Evolutionary conservation across 2,888 invertebrate species (phyloP), one percentile per base, ranked within the genome.

Genomic region (Rhorus exstirpatorius): DNA sequence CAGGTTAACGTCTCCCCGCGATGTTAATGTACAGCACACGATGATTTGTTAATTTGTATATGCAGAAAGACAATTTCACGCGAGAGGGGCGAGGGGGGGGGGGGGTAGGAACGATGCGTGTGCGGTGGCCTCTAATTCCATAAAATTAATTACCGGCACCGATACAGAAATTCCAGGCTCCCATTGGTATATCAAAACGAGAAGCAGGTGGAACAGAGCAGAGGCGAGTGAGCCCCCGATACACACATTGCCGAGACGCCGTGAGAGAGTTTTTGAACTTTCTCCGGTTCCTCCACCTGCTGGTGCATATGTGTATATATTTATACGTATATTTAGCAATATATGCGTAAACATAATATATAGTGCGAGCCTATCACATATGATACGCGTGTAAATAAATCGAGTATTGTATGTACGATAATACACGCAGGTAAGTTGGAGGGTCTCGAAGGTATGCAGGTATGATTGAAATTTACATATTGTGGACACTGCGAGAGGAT

Each of bases 251-350:
- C 41, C 53, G 58, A 70, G 53, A 55, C 49, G 24, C 60, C 72
- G 61, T 65, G 79, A 78, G 79, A 82, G 82, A 58, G 79, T n/a
- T n/a, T 78, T 63, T 49, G 55, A 82, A 82, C 82, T 82, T 82
- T 82, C 82, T 79, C 82, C 31, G 72, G 51, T 51, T n/a, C 61
- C 41, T 79, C 24, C 82, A 79, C 70, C 63, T 68, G 81, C 51
- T n/a, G n/a, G n/a, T n/a, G 4, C 38, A 21, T 14, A 60, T 60
- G 8, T 38, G 8, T 17, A 8, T 1, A 14, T 46, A 4, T 53
- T 8, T 35, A 35, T 35, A 46, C 14, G 6, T 1, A 46, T 46
- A 7, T 21, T 26, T 26, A 26, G 12, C 1, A 38, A 46, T 60
- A 21, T 49, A 35, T 19, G 17, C n/a, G 3, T 12, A 19, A 24